Evolutionary conservation across 2,113 vertebrate genomes (phyloP), one percentile per base, ranked within the genome.

Genomic region (Chamaetylas fuelleborni): DNA sequence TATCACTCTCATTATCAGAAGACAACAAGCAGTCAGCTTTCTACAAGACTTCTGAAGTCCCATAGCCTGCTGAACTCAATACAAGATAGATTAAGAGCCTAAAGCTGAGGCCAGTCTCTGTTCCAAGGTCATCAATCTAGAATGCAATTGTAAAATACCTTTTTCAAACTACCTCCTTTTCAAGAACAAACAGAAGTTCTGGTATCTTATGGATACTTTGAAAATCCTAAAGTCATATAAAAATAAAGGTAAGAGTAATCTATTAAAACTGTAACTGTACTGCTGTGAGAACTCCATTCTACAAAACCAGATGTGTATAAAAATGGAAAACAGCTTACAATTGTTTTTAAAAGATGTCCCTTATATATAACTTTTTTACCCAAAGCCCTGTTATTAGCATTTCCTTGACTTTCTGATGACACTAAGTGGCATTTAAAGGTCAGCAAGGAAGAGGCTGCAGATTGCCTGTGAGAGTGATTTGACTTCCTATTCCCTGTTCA

Each of bases 371-470:
- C 42, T 77, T 81, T 62, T 36, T 50, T 78, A 50, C 31, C 34
- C 24, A 77, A 53, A 26, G 34, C 34, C 23, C 79, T 77, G 57
- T 90, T 93, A 60, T 54, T 90, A 92, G 51, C 47, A 80, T 92
- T 93, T 93, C 89, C 58, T 88, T 86, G 81, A 83, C 67, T 95
- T 89, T 92, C 82, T 93, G 81, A 70, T 80, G 81, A 93, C 70
- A 80, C 66, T 76, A 83, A 81, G 80, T 78, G 90, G 54, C 64
- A 96, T 96, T 97, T 96, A 95, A 97, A 95, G 93, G 93, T 96
- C 87, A 97, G 50, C 8, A 51, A 92, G 91, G 87, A 94, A 95
- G 70, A 88, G 79, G 73, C 76, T 78, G 76, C 28, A 72, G 84
- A 91, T 79, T 67, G 78, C 61, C 67, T 90, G 74, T 45, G 92